A percentile compares a stretch with the other conserved stretches of the same genome.
Conservation (phyloP, 2,797 vertebrate species). For the Tapirus indicus region DNA sequence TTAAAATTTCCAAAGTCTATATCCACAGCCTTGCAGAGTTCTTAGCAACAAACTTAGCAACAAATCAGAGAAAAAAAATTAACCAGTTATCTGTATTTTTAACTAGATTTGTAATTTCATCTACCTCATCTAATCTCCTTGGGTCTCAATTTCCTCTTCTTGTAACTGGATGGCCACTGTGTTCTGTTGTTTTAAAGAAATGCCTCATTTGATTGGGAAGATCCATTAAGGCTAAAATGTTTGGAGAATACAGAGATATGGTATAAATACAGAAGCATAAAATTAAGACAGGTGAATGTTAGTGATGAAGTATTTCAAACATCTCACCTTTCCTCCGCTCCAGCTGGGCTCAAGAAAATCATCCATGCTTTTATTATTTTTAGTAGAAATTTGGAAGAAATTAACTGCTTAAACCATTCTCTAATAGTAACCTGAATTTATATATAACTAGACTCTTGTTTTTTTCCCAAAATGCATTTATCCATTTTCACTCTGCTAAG, state of each 20-base stretch:
- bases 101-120: background rate
- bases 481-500: background rate
- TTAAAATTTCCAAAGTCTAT: slow-evolving; percentile 31
- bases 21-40: background rate
- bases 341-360: background rate
- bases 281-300: background rate
- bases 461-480: background rate
- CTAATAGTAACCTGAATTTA: background rate
- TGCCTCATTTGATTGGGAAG: background rate
- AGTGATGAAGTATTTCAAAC: background rate
- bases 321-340: background rate
- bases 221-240: background rate
- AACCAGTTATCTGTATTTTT: slow-evolving; percentile 9
- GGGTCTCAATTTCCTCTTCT: background rate
- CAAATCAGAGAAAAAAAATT: background rate
- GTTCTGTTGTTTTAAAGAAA: background rate
- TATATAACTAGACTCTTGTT: background rate
- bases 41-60: slow-evolving; percentile 67
- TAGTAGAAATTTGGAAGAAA: background rate
- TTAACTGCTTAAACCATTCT: background rate
- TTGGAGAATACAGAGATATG: background rate
- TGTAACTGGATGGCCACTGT: background rate
- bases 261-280: background rate
- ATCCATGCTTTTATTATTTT: background rate
- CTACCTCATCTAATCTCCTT: background rate